Base-by-base conservation (phyloP, 2,888 invertebrate species). In the Xanthorhoe spadicearia region DNA sequence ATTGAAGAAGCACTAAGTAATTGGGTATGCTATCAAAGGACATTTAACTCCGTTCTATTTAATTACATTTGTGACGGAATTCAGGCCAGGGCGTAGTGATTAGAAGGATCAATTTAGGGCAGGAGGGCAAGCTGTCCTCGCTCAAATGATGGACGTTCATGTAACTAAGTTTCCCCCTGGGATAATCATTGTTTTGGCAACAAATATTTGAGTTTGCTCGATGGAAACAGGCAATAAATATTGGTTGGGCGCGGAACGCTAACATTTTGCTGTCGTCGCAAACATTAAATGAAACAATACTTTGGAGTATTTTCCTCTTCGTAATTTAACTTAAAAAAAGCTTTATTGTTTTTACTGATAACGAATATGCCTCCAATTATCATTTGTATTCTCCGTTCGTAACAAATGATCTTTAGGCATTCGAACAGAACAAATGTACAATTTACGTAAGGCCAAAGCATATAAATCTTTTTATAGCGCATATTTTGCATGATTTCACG, bases 41-140 rank as follows among this genome's bases (percentile, higher is more conserved):
- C 69, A 72, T 73, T 74, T 64, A 69, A 54, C 64, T 61, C 17
- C 64, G 68, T 64, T 71, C 55, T 71, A 73, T 75, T 78, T 74
- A 76, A 81, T 81, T 78, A 77, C 71, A 70, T 74, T 76, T 72
- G 70, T 69, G 54, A 67, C 65, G 59, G 66, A 70, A 77, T 64
- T 70, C 72, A 64, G 51, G 76, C 64, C 67, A 69, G 23, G 4
- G 50, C 56, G 54, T 50, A 35, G 76, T 79, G 77, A 80, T 82
- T 81, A 80, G 71, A 79, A 68, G 73, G 73, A 66, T 73, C 74
- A 76, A 79, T 79, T 81, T 73, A 66, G 80, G 75, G 69, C 72
- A 69, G 62, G 58, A 54, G 48, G 48, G 48, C 48, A 48, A 17
- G 48, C 66, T 63, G 51, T 74, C 64, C 64, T 61, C 56, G 55